phyloP scores from a whole-genome alignment of 2,797 vertebrate genomes.

The Clarias laeviceps region DNA sequence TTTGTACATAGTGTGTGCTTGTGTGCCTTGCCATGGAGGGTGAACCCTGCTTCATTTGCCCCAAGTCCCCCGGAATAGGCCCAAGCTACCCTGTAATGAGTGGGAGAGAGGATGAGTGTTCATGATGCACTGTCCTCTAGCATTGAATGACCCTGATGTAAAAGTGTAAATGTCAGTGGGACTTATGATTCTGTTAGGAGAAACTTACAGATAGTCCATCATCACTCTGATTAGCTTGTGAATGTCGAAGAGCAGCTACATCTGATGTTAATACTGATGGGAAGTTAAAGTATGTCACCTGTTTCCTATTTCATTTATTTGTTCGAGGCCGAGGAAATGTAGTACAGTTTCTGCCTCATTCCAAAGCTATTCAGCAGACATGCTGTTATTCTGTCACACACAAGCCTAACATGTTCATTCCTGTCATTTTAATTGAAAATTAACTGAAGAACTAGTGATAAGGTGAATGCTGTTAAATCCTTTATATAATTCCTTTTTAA shows the following conservation, averaged over 20 bases:
- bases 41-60: no score
- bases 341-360: conserved; percentile 59
- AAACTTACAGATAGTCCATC: neutral
- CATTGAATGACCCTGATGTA: neutral
- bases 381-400: conserved; percentile 12
- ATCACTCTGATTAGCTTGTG: conserved; percentile 60
- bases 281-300: conserved; percentile 71
- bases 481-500: conserved; percentile 18
- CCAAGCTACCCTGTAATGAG: no score
- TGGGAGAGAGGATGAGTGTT: no score
- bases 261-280: conserved; percentile 64
- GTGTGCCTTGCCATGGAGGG: no score
- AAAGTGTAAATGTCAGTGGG: neutral
- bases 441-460: conserved; percentile 21
- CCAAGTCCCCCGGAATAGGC: no score
- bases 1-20: no score
- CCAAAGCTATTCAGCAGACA: conserved; percentile 18
- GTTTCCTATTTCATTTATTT: conserved; percentile 47
- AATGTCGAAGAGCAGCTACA: conserved; percentile 49
- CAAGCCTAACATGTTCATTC: conserved; percentile 8
- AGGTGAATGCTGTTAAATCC: neutral
- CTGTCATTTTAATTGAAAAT: conserved; percentile 23
- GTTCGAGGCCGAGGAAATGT: conserved; percentile 67
- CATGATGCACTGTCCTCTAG: neutral
- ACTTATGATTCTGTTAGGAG: neutral